Conservation (phyloP, 2,113 vertebrate genomes). For the Ceyx cyanopectus region DNA sequence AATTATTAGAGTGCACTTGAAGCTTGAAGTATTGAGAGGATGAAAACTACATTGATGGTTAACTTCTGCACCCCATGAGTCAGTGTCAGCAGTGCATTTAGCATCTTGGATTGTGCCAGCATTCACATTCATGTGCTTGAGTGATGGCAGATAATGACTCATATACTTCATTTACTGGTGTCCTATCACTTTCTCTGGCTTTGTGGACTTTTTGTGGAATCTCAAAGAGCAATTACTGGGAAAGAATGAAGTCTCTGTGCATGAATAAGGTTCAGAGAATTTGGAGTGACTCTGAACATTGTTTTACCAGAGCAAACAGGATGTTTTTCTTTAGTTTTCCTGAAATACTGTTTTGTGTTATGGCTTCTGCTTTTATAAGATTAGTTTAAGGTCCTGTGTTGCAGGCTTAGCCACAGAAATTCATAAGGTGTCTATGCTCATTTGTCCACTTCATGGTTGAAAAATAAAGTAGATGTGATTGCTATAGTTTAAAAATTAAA, state of each 20-base stretch:
- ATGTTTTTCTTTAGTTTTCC: neutral
- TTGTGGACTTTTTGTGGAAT: slow-evolving; percentile 12
- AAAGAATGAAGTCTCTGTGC: neutral
- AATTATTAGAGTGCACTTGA: slow-evolving; percentile 58
- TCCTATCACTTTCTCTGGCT: slow-evolving; percentile 22
- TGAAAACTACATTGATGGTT: slow-evolving; percentile 47
- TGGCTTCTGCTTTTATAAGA: neutral
- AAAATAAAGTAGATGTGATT: neutral
- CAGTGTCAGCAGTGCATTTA: slow-evolving; percentile 55
- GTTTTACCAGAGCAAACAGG: neutral
- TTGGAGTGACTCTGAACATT: neutral
- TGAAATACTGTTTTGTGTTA: neutral
- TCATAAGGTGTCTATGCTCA: neutral
- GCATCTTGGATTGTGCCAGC: slow-evolving; percentile 38
- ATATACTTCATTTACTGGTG: slow-evolving; percentile 53
- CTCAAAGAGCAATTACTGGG: slow-evolving; percentile 40
- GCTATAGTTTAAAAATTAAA: neutral
- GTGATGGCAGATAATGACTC: slow-evolving; percentile 64
- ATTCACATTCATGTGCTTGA: slow-evolving; percentile 30
- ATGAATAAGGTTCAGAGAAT: neutral
- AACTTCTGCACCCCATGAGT: slow-evolving; percentile 56
- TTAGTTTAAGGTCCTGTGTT: neutral
- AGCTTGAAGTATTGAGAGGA: slow-evolving; percentile 15
- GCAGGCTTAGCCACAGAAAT: neutral
- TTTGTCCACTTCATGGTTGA: neutral